Evolutionary conservation across 2,797 vertebrate species (phyloP), one percentile per base, ranked within the genome.

Genomic region (Pantherophis vulpinus): DNA sequence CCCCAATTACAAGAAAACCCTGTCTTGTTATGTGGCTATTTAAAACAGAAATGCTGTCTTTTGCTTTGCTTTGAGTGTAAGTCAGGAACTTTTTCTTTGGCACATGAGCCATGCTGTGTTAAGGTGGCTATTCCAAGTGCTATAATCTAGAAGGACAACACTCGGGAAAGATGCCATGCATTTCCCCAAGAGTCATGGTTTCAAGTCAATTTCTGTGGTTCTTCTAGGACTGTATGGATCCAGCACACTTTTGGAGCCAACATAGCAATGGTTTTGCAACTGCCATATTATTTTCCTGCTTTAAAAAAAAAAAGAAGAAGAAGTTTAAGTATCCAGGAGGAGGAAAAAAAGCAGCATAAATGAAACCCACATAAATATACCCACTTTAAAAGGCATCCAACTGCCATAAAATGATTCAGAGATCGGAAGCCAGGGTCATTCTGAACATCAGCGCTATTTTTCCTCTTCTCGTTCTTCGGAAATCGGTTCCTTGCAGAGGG

Each of bases 301-400:
- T n/a, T 4, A 1, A 42, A 83, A 74, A 63, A 70, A 79, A 79
- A 23, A 37, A 79, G 8, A 63, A 37, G 13, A 37, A 79, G 9
- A 63, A 37, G 13, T 91, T 88, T 70, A 88, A 91, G 25, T 70
- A n/a, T 70, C 88, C 23, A 5, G 37, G 55, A 16, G 91, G 23
- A 32, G 25, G 58, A 29, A 55, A 74, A 74, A 88, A 58, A 89
- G 55, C 29, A 88, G 59, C 29, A 37, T 91, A 88, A 91, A 79
- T 88, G 47, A 88, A 89, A 89, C 56, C 66, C 93, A 93, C 87
- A 55, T 91, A 93, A 93, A 93, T 74, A 91, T 89, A 56, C 70
- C 47, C 42, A 91, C 88, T 93, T 88, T 83, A 25, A 91, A 93
- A 88, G 88, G 29, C 42, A 91, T 51, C 47, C 86, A 89, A 89